Evolutionary conservation across 2,888 invertebrate species (phyloP).

Genomic region (Amphipoea lucens): DNA sequence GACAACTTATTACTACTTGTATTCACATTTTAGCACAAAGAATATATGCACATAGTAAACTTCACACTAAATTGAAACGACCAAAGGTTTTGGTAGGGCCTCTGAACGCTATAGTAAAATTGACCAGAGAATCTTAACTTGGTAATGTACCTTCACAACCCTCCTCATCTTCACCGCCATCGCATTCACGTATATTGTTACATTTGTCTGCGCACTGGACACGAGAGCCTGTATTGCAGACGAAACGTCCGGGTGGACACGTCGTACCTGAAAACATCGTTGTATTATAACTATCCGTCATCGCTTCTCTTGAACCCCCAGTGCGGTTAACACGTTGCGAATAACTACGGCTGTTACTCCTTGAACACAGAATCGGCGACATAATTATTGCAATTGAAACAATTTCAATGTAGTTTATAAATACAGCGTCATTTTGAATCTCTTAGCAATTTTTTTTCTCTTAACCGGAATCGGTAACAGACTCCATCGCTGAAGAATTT

Average conservation of each 20-base stretch:
- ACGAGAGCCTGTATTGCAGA: constrained; percentile 72
- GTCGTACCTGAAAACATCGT: constrained; percentile 68
- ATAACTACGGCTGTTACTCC: constrained; percentile 52
- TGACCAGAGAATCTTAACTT: neutral
- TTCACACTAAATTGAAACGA: neutral
- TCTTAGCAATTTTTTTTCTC: neutral
- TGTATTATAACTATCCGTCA: constrained; percentile 1
- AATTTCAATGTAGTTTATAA: constrained; percentile 2
- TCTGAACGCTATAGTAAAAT: neutral
- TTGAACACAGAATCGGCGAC: constrained; percentile 10
- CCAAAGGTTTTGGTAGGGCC: neutral
- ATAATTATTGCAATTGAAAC: neutral
- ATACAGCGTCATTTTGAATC: neutral
- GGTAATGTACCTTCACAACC: constrained; percentile 83
- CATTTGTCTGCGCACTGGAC: constrained; percentile 77
- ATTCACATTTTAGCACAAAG: neutral
- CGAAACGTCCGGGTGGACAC: constrained; percentile 76
- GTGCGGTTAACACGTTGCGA: constrained; percentile 54
- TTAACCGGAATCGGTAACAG: neutral
- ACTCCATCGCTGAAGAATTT: neutral
- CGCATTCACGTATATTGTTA: constrained; percentile 89
- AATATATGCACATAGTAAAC: neutral
- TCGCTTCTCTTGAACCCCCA: constrained; percentile 7
- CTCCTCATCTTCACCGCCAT: constrained; percentile 91
- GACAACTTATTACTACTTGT: neutral